phyloP scores from a whole-genome alignment of 1,140 invertebrate genomes.

The Magallana ariakensis region DNA sequence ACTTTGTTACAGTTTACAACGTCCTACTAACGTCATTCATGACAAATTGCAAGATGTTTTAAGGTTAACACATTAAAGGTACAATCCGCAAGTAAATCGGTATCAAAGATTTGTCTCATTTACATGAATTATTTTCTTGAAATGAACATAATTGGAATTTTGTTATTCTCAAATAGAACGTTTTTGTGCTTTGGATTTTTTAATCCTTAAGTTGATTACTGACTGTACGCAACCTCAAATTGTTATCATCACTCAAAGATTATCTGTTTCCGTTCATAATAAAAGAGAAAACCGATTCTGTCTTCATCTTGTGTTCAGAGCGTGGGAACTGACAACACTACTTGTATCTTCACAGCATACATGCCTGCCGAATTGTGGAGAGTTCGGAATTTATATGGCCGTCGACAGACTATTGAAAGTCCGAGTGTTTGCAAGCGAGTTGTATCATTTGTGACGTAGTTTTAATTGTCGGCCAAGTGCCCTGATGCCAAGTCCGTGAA shows the following conservation, averaged over 20 bases:
- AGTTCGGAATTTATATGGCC: slow-evolving; percentile 43
- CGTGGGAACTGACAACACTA: slow-evolving; percentile 39
- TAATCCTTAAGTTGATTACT: too few relatives aligned
- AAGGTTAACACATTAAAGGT: too few relatives aligned
- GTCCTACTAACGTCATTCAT: too few relatives aligned
- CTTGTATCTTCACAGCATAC: slow-evolving; percentile 9
- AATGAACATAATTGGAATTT: too few relatives aligned
- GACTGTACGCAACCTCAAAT: too few relatives aligned
- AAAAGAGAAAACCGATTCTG: slow-evolving; percentile 26
- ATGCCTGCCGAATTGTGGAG: slow-evolving; percentile 32
- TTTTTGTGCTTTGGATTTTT: too few relatives aligned
- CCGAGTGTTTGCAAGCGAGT: slow-evolving; percentile 43
- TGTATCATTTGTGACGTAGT: slow-evolving; percentile 49
- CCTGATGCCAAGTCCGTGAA: background rate
- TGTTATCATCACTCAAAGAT: slow-evolving; percentile 12
- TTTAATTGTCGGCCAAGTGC: slow-evolving; percentile 27
- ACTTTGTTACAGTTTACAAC: too few relatives aligned
- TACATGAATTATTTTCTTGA: too few relatives aligned
- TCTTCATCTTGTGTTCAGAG: background rate
- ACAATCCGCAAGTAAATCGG: too few relatives aligned
- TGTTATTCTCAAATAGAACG: too few relatives aligned
- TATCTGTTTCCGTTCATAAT: slow-evolving; percentile 31
- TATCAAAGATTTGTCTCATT: too few relatives aligned
- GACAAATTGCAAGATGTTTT: too few relatives aligned
- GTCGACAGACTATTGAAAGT: slow-evolving; percentile 43